phyloP scores from a whole-genome alignment of 2,888 invertebrate genomes.

The Lottia gigantea region DNA sequence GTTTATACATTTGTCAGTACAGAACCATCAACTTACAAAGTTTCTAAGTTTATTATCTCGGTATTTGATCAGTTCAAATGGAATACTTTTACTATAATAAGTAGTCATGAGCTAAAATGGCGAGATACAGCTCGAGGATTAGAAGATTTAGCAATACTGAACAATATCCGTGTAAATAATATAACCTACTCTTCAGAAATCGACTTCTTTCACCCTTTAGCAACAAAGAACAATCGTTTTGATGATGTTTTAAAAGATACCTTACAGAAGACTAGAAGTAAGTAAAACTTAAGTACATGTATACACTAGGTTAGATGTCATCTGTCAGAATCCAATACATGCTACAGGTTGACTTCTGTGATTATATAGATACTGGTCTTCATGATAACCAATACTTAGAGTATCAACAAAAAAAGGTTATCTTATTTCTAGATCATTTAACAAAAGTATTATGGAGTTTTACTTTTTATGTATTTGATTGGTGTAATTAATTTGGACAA shows the following conservation, averaged over 20 bases:
- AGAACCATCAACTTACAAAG: constrained; percentile 91
- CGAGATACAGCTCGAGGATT: constrained; percentile 78
- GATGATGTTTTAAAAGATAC: constrained; percentile 80
- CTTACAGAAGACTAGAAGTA: constrained; percentile 82
- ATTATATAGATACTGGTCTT: too few species aligned
- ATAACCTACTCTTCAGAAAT: constrained; percentile 75
- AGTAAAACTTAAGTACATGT: constrained; percentile 43
- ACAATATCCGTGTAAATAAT: constrained; percentile 81
- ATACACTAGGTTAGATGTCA: too few species aligned
- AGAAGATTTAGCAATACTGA: constrained; percentile 78
- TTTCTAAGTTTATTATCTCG: constrained; percentile 86
- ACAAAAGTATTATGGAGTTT: too few species aligned
- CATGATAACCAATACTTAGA: too few species aligned
- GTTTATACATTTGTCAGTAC: constrained; percentile 83
- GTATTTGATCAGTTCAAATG: constrained; percentile 89
- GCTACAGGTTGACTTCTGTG: too few species aligned
- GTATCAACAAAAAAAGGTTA: too few species aligned
- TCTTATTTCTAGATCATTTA: too few species aligned
- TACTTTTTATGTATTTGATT: too few species aligned
- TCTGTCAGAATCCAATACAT: too few species aligned
- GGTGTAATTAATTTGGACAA: too few species aligned
- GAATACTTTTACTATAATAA: constrained; percentile 79
- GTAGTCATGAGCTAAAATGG: constrained; percentile 42
- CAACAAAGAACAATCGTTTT: constrained; percentile 31
- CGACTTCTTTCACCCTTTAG: constrained; percentile 45